Base-by-base conservation (phyloP, 2,888 invertebrate genomes). In the Cloeon dipterum region DNA sequence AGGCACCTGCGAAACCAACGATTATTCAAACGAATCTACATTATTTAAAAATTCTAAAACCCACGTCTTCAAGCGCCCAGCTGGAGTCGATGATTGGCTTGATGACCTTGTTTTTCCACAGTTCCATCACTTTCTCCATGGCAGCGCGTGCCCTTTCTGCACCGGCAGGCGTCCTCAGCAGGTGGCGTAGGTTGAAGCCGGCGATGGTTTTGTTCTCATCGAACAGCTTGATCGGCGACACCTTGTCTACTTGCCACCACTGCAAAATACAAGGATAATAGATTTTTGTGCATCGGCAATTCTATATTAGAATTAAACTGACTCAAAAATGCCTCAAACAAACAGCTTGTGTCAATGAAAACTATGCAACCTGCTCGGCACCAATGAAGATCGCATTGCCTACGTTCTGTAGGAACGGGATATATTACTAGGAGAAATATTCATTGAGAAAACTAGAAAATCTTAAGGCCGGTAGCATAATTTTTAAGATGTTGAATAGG, bases 191-290 rank as follows among this genome's bases (percentile, higher is more conserved):
- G 59, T 83, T 82, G 57, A 86, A 67, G 2, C 85, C 86, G 32
- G 75, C 68, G 41, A 86, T 62, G 41, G 71, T 72, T 61, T 82
- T 81, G 63, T 85, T 86, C 57, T 86, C 85, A 49, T 85, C 83
- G 58, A 78, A 85, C 48, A 86, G 61, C 58, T 82, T 83, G 56
- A 83, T 69, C 5, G 85, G 85, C 4, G 78, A 81, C 43, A 86
- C 73, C 61, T 85, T 86, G 61, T 85, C 85, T 42, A 83, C 82
- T 61, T 83, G 83, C 85, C 83, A 85, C 85, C 85, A 86, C 76
- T 77, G 56, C 7, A 55, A 54, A 45, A 40, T 40, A 46, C 25
- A 32, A 36, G 39, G 37, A 39, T 43, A 39, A 44, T n/a, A n/a
- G n/a, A n/a, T n/a, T n/a, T n/a, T n/a, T n/a, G n/a, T 34, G 18